These are phyloP conservation scores for Pseudopleuronectes americanus DNA, from an alignment of 2,797 vertebrate genomes.

Conservation along the genomic window DNA sequence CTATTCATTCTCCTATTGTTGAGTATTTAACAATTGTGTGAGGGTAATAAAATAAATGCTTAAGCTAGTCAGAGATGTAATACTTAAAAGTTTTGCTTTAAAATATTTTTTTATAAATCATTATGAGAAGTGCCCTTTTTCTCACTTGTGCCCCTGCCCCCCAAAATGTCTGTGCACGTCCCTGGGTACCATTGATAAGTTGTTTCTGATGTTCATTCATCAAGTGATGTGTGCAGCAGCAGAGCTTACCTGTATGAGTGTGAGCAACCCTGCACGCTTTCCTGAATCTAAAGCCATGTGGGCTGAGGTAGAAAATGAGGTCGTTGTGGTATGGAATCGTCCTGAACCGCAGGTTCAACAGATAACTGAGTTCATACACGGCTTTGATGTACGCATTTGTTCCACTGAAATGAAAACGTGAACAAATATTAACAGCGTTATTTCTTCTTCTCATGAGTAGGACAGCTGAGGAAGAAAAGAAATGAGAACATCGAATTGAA, in stretches of 20 bases:
- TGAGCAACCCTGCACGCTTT: slow-evolving; percentile 83
- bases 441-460: too few relatives aligned
- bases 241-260: slow-evolving; percentile 85
- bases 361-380: slow-evolving; percentile 84
- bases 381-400: slow-evolving; percentile 86
- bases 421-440: neutral
- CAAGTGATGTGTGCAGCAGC: neutral
- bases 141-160: too few relatives aligned
- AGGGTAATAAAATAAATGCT: neutral
- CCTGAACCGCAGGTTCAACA: slow-evolving; percentile 82
- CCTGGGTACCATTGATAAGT: too few relatives aligned
- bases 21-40: too few relatives aligned
- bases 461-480: neutral
- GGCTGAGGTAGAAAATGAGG: slow-evolving; percentile 88
- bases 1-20: too few relatives aligned
- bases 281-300: slow-evolving; percentile 87
- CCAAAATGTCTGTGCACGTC: too few relatives aligned
- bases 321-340: slow-evolving; percentile 90
- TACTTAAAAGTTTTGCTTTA: too few relatives aligned
- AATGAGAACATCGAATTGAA: neutral
- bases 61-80: neutral
- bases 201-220: neutral
- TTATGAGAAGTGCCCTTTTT: too few relatives aligned
- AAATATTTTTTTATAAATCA: too few relatives aligned
- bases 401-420: slow-evolving; percentile 75